Percentiles rank a stretch among this genome's conserved stretches.
These are phyloP conservation scores for Protaetia brevitarsis DNA, from an alignment of 1,140 invertebrate species.

Conservation along the genomic window DNA sequence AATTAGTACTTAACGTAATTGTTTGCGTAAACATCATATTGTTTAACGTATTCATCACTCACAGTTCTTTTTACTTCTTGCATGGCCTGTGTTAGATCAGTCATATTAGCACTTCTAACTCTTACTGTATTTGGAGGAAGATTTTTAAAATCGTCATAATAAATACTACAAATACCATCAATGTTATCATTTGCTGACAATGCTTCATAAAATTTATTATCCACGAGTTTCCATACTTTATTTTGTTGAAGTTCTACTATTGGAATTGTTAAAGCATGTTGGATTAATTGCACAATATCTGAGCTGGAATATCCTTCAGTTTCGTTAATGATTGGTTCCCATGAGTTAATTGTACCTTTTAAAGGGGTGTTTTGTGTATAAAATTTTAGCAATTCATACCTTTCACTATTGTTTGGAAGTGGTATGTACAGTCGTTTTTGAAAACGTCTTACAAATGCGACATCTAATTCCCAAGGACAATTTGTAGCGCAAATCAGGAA, in stretches of 20 bases:
- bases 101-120: conserved; percentile 29
- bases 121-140: conserved; percentile 26
- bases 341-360: conserved; percentile 33
- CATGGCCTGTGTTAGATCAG: conserved; percentile 36
- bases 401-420: conserved; percentile 52
- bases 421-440: conserved; percentile 59
- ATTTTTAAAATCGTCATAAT: not conserved
- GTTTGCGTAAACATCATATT: conserved; percentile 32
- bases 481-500: conserved; percentile 62
- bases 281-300: conserved; percentile 54
- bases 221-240: conserved; percentile 41
- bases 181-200: conserved; percentile 22
- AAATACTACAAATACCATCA: not conserved
- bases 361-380: conserved; percentile 32
- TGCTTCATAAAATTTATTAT: conserved; percentile 37
- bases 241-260: conserved; percentile 50
- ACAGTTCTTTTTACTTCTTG: conserved; percentile 33
- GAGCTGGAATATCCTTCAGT: conserved; percentile 58
- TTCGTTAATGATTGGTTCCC: conserved; percentile 48
- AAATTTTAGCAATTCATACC: conserved; percentile 35
- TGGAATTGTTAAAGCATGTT: conserved; percentile 54
- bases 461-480: conserved; percentile 64
- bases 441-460: conserved; percentile 59
- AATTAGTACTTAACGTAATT: not conserved
- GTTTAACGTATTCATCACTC: conserved; percentile 31